Evolutionary conservation across 2,797 vertebrate species (phyloP), one percentile per base, ranked within the genome.

Genomic region (Trematomus bernacchii): DNA sequence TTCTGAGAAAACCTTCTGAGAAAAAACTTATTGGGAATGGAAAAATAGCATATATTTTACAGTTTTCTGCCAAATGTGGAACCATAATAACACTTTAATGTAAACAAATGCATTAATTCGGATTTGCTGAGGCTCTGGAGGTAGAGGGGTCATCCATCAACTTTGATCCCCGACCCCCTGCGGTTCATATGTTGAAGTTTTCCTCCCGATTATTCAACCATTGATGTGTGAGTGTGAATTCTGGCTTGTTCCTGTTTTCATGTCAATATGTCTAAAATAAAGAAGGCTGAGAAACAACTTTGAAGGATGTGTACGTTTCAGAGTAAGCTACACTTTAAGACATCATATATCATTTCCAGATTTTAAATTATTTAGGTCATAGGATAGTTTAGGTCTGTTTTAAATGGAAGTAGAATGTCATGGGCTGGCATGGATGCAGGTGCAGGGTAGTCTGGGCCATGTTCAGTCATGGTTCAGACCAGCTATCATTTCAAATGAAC

Each of bases 401-500:
- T 68, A n/a, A 77, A 71, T 82, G n/a, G 47, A 66, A 3, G 30
- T 10, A 62, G 44, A 23, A 77, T 71, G 73, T 67, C 12, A 47
- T 70, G 33, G 42, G 59, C 70, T 73, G 85, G 60, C 67, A 79
- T 52, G 48, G n/a, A 78, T 65, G 71, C 85, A 91, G 82, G 86
- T 92, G 84, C 77, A 71, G 67, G 18, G 21, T 37, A 70, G 72
- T 55, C 76, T 65, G 68, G 74, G 67, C 79, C 76, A 66, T 47
- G 47, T 54, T 80, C 89, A 64, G 91, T 90, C 79, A 91, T 65
- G 84, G 87, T 87, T 88, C 71, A 77, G 51, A 73, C 51, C 71
- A 73, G 79, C 81, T 75, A 87, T 85, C 81, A 74, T 85, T 83
- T 90, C 69, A 88, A 87, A 88, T 88, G 75, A 90, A 85, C 79